Conservation (phyloP, 2,113 vertebrate species). For the Chrysemys picta region DNA sequence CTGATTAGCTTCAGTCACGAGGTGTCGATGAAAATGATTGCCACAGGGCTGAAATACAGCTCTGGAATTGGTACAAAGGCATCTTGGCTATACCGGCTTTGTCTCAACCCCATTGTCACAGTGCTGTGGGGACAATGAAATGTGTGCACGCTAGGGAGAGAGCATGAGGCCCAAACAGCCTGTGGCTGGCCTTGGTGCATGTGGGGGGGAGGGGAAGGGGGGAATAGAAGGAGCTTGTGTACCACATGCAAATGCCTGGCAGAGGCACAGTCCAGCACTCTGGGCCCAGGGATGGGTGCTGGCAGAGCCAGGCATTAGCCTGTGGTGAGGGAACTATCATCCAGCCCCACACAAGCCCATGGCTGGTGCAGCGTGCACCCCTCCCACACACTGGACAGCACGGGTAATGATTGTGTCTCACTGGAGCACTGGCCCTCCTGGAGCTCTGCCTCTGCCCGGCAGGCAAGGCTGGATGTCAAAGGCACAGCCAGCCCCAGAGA, state of each 20-base stretch:
- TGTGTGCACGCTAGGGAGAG: too few relatives aligned
- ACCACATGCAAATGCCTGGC: neutral
- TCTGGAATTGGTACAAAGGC: neutral
- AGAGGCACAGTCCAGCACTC: neutral
- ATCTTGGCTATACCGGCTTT: neutral
- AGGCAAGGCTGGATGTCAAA: neutral
- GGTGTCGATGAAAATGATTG: neutral
- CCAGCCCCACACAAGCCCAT: neutral
- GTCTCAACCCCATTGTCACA: neutral
- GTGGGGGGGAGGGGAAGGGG: fast-evolving
- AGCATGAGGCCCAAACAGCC: neutral
- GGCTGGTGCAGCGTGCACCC: too few relatives aligned
- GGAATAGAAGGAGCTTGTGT: neutral
- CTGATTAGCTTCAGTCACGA: neutral
- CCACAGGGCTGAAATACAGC: too few relatives aligned
- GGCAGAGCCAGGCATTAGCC: neutral
- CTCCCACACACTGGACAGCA: neutral
- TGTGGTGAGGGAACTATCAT: neutral
- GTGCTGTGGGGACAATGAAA: neutral
- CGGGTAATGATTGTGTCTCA: neutral
- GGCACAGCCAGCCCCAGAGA: neutral
- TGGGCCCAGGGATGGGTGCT: neutral
- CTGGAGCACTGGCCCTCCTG: neutral
- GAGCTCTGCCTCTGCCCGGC: neutral
- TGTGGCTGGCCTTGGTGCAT: neutral